Evolutionary conservation across 2,888 invertebrate genomes (phyloP).

Genomic region (Apamea crenata): DNA sequence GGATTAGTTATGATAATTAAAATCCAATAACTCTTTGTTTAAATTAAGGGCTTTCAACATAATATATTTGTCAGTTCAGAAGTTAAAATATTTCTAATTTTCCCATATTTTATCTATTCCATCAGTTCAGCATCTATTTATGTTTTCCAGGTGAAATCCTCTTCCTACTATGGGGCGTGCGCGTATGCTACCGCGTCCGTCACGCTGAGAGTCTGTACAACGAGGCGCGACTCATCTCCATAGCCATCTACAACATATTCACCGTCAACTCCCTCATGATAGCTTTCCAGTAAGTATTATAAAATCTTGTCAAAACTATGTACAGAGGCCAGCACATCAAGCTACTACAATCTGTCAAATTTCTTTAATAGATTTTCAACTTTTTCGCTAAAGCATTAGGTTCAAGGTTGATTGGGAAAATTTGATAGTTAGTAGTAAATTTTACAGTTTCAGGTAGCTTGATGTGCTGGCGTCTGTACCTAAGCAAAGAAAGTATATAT

Average conservation of each 20-base stretch:
- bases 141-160: constrained; percentile 92
- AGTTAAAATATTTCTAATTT: background rate
- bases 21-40: background rate
- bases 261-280: constrained; percentile 98
- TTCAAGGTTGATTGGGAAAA: too few relatives aligned
- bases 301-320: background rate
- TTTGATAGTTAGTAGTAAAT: too few relatives aligned
- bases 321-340: too few relatives aligned
- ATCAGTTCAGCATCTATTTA: background rate
- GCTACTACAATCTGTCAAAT: too few relatives aligned
- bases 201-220: constrained; percentile 98
- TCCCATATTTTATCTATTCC: too few relatives aligned
- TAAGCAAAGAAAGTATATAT: background rate
- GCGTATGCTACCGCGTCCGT: constrained; percentile 96
- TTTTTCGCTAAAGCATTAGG: too few relatives aligned
- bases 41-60: background rate
- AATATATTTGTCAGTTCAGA: background rate
- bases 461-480: too few relatives aligned
- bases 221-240: constrained; percentile 97
- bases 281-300: constrained; percentile 95
- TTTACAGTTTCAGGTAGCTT: too few relatives aligned
- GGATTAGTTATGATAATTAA: background rate
- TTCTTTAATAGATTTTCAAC: too few relatives aligned
- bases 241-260: constrained; percentile 98
- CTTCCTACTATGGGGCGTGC: constrained; percentile 95